Percentiles rank a stretch among this genome's conserved stretches.
Conservation (phyloP, 2,888 invertebrate genomes). For the Penaeus monodon region DNA sequence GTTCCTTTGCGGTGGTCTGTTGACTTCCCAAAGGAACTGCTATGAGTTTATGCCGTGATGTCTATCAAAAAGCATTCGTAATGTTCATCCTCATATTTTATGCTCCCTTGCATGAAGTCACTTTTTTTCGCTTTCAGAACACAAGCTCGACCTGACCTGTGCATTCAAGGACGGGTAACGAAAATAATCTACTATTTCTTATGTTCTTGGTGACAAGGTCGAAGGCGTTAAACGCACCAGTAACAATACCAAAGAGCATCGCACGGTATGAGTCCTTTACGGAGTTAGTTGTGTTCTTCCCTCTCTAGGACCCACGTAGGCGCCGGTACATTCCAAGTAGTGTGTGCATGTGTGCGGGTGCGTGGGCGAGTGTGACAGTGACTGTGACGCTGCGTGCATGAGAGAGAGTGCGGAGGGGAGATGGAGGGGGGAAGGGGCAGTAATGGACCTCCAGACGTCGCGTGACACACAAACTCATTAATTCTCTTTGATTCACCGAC, state of each 20-base stretch:
- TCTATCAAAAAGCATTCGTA: constrained; percentile 23
- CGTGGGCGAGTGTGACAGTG: background rate
- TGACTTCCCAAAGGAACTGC: constrained; percentile 7
- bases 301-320: background rate
- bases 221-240: too few relatives aligned
- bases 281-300: too few relatives aligned
- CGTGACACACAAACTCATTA: constrained; percentile 21
- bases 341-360: background rate
- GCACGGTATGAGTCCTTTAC: too few relatives aligned
- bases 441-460: constrained; percentile 1
- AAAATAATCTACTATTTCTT: background rate
- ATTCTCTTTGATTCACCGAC: constrained; percentile 22
- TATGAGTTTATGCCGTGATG: constrained; percentile 1
- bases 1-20: background rate
- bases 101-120: constrained; percentile 9
- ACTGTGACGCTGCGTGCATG: background rate
- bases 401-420: background rate
- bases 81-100: constrained; percentile 19
- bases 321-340: background rate
- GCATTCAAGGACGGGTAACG: background rate
- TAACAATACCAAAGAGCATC: too few relatives aligned
- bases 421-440: background rate
- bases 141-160: background rate
- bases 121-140: background rate
- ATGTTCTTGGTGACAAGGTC: too few relatives aligned